Base-by-base conservation (phyloP, 1,140 invertebrate genomes). In the Drosophila paulistorum region DNA sequence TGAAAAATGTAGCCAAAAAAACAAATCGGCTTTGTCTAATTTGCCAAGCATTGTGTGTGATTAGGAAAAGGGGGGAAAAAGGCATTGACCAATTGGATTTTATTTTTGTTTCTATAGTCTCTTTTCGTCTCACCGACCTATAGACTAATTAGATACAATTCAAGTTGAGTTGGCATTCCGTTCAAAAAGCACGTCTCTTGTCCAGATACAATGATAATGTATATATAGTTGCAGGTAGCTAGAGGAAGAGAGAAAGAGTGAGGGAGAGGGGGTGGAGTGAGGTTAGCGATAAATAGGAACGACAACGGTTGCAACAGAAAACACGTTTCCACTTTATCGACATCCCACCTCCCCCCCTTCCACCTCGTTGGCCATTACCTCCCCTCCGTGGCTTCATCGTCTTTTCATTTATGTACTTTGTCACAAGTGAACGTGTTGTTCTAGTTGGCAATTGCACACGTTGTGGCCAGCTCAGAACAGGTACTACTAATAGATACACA, bases 71-170 rank as follows among this genome's bases (percentile, higher is more conserved):
- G 17, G 14, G 14, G 7, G 14, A 3, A 13, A 48, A 20, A 48
- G 9, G 14, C 45, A 48, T 17, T 33, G 58, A 42, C 39, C 54
- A 70, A 48, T 66, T 61, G 54, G 23, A 63, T 26, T 37, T 58
- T 64, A 33, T 69, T 69, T 42, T 48, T 68, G 33, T 51, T 63
- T 20, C 26, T 26, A 26, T 26, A 35, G 30, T 42, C 54, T 37
- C 26, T 48, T 57, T 51, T 23, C 48, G 35, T 65, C 70, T 69
- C 59, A 64, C 61, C 55, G 54, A 82, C 79, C 71, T 63, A 84
- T 80, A 87, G 84, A 87, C 83, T 87, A 87, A 87, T 87, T 87
- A 87, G 84, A 87, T 89, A 89, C 83, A 87, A 87, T 87, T 87
- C 83, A 77, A 87, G 84, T 89, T 80, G 80, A 65, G 67, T 51